phyloP scores from a whole-genome alignment of 2,888 invertebrate species.

The Dromius quadrimaculatus region DNA sequence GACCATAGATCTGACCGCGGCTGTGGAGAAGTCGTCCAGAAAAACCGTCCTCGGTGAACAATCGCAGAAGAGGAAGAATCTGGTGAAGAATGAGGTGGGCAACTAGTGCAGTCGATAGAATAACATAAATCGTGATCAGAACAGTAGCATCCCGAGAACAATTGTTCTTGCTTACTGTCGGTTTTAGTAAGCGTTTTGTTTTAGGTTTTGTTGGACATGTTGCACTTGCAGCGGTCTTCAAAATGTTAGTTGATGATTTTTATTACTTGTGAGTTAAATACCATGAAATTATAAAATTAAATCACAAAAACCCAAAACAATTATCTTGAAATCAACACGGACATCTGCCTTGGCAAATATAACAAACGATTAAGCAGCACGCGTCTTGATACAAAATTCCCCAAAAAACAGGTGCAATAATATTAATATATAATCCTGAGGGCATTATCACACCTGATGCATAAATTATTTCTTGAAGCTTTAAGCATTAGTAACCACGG shows the following conservation, averaged over 20 bases:
- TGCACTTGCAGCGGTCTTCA: slow-evolving; percentile 26
- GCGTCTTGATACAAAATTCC: slow-evolving; percentile 28
- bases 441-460: slow-evolving; percentile 38
- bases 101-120: slow-evolving; percentile 60
- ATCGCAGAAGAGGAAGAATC: slow-evolving; percentile 57
- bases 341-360: slow-evolving; percentile 34
- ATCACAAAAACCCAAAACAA: slow-evolving; percentile 30
- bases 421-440: slow-evolving; percentile 33
- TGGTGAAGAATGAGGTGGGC: slow-evolving; percentile 57
- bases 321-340: background rate
- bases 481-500: slow-evolving; percentile 27
- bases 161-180: slow-evolving; percentile 66
- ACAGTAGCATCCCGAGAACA: slow-evolving; percentile 66
- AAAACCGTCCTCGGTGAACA: slow-evolving; percentile 56
- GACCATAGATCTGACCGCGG: slow-evolving; percentile 62
- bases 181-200: slow-evolving; percentile 64
- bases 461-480: slow-evolving; percentile 11
- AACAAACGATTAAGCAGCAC: slow-evolving; percentile 19
- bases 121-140: slow-evolving; percentile 65
- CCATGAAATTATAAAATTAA: slow-evolving; percentile 30
- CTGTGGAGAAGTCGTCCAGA: slow-evolving; percentile 59
- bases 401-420: slow-evolving; percentile 43
- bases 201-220: slow-evolving; percentile 57
- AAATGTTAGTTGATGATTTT: slow-evolving; percentile 34
- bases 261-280: too few relatives aligned